Evolutionary conservation across 2,888 invertebrate species (phyloP).

Genomic region (Drosophila rellima): DNA sequence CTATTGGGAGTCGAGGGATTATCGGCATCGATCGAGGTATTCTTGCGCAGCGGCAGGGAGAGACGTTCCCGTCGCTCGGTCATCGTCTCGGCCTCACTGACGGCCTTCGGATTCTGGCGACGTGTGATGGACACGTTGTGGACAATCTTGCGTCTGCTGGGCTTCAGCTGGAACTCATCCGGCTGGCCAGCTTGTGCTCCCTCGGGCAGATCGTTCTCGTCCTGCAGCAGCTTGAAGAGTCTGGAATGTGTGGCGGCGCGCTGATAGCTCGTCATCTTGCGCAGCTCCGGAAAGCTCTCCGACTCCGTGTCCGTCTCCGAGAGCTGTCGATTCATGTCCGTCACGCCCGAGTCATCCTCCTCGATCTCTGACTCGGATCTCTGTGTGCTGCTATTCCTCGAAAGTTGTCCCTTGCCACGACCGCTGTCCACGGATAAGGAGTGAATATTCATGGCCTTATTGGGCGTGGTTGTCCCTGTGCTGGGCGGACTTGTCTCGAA

Average conservation of each 20-base stretch:
- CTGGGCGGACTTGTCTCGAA: constrained; percentile 74
- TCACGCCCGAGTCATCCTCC: constrained; percentile 91
- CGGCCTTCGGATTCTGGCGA: constrained; percentile 83
- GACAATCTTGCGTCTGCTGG: constrained; percentile 84
- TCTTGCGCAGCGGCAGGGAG: constrained; percentile 86
- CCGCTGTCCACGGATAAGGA: constrained; percentile 80
- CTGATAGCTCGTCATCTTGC: constrained; percentile 88
- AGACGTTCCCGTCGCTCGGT: constrained; percentile 86
- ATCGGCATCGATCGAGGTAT: constrained; percentile 86
- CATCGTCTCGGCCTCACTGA: constrained; percentile 85
- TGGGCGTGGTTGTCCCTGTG: constrained; percentile 30
- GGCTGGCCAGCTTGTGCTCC: constrained; percentile 36
- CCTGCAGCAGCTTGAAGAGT: constrained; percentile 89
- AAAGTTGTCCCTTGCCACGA: constrained; percentile 77
- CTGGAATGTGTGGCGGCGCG: constrained; percentile 91
- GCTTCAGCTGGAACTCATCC: constrained; percentile 82
- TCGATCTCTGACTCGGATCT: constrained; percentile 86
- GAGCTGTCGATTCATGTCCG: constrained; percentile 89
- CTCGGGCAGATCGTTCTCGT: constrained; percentile 85
- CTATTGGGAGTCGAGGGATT: constrained; percentile 87
- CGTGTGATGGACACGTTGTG: constrained; percentile 86
- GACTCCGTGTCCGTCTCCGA: constrained; percentile 89
- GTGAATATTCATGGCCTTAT: constrained; percentile 59
- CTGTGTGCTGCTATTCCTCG: constrained; percentile 84
- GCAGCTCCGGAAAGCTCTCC: constrained; percentile 88